These are phyloP conservation scores for Oriolus oriolus DNA, from an alignment of 2,113 vertebrate genomes.

Conservation along the genomic window DNA sequence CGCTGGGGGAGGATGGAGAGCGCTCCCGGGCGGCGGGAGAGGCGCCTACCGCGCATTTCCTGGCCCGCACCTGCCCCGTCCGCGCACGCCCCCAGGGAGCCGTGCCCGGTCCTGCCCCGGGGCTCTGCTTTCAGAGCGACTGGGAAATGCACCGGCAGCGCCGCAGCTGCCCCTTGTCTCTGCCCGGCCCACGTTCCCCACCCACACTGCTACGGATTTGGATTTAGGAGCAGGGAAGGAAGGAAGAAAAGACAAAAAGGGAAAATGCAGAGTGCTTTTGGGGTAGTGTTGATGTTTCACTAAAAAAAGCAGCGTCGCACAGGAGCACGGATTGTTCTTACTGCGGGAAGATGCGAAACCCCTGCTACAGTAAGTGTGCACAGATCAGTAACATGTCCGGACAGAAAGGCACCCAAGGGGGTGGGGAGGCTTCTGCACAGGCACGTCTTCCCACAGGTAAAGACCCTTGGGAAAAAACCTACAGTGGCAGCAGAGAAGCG, in stretches of 20 bases:
- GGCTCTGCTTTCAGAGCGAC: fast-evolving
- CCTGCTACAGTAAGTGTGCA: fast-evolving
- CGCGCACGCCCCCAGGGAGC: neutral
- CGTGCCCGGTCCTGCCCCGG: neutral
- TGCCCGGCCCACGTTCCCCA: neutral
- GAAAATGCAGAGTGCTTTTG: neutral
- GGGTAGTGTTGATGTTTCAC: no score
- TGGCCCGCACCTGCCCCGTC: neutral
- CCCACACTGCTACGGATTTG: neutral
- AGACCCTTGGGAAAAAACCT: neutral
- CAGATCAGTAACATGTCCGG: fast-evolving
- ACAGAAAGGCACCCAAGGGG: neutral
- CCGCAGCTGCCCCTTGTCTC: neutral
- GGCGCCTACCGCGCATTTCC: fast-evolving
- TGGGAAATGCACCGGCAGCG: fast-evolving
- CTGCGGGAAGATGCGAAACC: neutral
- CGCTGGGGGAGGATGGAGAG: neutral
- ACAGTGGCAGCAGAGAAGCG: fast-evolving
- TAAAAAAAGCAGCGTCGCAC: neutral
- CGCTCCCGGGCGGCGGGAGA: neutral
- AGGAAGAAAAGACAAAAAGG: neutral
- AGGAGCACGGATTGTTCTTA: neutral
- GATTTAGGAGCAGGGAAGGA: neutral
- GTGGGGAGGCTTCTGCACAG: neutral
- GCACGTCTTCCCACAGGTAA: neutral